Evolutionary conservation across 2,888 invertebrate species (phyloP), one percentile per base, ranked within the genome.

Genomic region (Rhagonycha lutea): DNA sequence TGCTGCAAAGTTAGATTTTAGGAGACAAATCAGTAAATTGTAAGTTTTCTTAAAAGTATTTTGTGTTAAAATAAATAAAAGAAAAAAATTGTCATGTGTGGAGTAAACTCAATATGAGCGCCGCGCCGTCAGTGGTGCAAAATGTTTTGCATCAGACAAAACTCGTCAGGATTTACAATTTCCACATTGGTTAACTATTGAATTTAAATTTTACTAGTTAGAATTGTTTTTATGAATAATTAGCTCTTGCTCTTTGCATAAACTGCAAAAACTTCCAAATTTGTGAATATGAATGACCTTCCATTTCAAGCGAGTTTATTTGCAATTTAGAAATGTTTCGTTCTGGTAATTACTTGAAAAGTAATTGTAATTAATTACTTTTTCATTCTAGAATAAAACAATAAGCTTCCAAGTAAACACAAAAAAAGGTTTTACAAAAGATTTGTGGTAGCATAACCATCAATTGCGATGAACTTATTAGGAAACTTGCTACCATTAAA

Each of bases 381-480:
- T 47, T 47, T 47, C 2, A 47, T 47, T 47, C 47, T 8, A 47
- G 47, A 47, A 47, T 47, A 47, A 47, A 47, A 47, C 47, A 47
- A 47, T 65, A 26, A 65, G 18, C 8, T 26, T 26, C 14, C 26
- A 65, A 24, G 26, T 65, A 65, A 65, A 47, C 47, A 47, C 47
- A 47, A 47, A n/a, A 47, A 28, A 23, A 65, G 23, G 65, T 65
- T 65, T 23, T 47, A n/a, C 7, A 47, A 47, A 47, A n/a, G 47
- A 47, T 47, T 47, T 47, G 47, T 47, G 65, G 65, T 65, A 26
- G 14, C 26, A 26, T 26, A 70, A 62, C 70, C 47, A 61, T 61
- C 69, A 29, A 29, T 61, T 29, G 68, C 62, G 62, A 70, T 70
- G 70, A 70, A 70, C 70, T 70, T 70, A 70, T 70, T 70, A 62